Base-by-base conservation (phyloP, 2,113 vertebrate genomes). In the Anarrhichthys ocellatus region DNA sequence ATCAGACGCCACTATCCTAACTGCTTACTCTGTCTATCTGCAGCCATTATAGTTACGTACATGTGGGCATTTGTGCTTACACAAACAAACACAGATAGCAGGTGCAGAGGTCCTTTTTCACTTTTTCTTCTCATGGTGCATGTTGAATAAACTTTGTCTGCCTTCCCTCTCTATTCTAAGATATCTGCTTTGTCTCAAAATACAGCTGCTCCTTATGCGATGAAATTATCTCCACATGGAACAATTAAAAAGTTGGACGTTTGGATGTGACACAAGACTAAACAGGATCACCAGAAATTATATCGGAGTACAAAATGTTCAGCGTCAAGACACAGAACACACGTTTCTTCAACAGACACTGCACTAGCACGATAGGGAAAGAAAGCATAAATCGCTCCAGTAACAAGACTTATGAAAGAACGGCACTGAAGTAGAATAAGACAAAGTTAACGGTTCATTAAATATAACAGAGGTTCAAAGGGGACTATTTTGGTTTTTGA, bases 391-490 rank as follows among this genome's bases (percentile, higher is more conserved):
- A 66, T 73, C 61, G 24, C 1, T 27, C 14, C 29, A 82, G 34
- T 42, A 74, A 42, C 24, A 34, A 58, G 70, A 80, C 76, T 84
- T 81, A 76, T 56, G 58, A 88, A 63, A 62, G 63, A 86, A 1
- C 4, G 22, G 40, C 48, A 70, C 63, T 65, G 40, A 76, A 69
- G 62, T 9, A 1, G 24, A 78, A 68, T 46, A 66, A 71, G 24
- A 73, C 62, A 14, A 78, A 72, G 67, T 82, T 24, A 77, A 88
- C 40, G 32, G 65, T 74, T 74, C 11, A 52, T 80, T 83, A 79
- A 84, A 85, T 85, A 59, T 20, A 76, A 61, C 44, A 1, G 32
- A 63, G 24, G 70, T 88, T 90, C 81, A 89, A 88, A 89, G 59
- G 20, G 42, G 40, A 62, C 36, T 64, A 27, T 80, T 69, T 69